A percentile compares a stretch with the other conserved stretches of the same genome.
phyloP scores from a whole-genome alignment of 1,140 invertebrate genomes.

The Philaenus spumarius region DNA sequence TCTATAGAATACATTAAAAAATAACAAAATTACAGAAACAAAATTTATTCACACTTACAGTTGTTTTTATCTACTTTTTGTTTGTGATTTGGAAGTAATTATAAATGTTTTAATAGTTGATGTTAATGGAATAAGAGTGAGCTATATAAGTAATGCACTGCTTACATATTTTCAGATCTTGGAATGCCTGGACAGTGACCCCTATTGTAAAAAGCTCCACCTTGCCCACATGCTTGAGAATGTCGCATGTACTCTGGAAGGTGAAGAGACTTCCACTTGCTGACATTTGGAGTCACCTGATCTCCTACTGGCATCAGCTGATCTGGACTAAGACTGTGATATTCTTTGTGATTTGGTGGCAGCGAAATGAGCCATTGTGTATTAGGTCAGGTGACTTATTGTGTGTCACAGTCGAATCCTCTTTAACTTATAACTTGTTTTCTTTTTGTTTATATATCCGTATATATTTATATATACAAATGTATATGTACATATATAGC shows the following conservation, averaged over 20 bases:
- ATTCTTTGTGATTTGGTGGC: slow-evolving; percentile 15
- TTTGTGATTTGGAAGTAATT: too few species aligned
- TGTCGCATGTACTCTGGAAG: slow-evolving; percentile 82
- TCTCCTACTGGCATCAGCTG: not conserved
- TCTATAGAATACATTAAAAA: too few species aligned
- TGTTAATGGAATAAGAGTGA: too few species aligned
- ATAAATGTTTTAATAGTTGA: too few species aligned
- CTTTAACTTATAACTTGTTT: not conserved
- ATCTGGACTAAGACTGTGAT: slow-evolving; percentile 15
- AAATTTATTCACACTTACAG: too few species aligned
- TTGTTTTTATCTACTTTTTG: too few species aligned
- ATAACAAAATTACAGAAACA: too few species aligned
- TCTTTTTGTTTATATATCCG: not conserved
- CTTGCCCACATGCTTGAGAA: slow-evolving; percentile 83
- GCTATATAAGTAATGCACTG: too few species aligned
- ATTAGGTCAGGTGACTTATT: slow-evolving; percentile 10
- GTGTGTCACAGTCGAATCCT: not conserved
- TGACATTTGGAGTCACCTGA: slow-evolving; percentile 47
- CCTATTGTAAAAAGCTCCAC: slow-evolving; percentile 77
- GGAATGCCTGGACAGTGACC: slow-evolving; percentile 73
- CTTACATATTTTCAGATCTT: slow-evolving; percentile 64
- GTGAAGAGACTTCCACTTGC: slow-evolving; percentile 54
- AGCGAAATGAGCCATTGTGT: slow-evolving; percentile 6
- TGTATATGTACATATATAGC: not conserved
- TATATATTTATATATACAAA: not conserved